phyloP scores from a whole-genome alignment of 1,140 invertebrate species.

The Pseudomyrmex dendroicus region DNA sequence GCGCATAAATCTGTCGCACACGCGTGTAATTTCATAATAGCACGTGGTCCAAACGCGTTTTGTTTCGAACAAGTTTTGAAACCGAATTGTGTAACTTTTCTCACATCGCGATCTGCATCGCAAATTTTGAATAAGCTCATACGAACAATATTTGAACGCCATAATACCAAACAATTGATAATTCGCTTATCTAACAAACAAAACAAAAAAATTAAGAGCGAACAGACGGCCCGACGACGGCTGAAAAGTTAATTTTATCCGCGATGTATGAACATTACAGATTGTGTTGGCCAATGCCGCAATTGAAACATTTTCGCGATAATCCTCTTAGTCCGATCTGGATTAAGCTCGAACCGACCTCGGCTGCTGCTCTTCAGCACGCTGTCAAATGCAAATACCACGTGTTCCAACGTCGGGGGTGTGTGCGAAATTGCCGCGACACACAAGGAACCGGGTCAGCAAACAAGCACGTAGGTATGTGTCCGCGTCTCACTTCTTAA shows the following conservation, averaged over 20 bases:
- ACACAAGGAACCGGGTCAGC: conserved; percentile 47
- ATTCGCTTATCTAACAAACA: too few species aligned
- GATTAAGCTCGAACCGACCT: conserved; percentile 77
- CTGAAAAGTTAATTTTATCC: conserved; percentile 20
- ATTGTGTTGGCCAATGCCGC: conserved; percentile 56
- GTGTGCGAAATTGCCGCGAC: conserved; percentile 46
- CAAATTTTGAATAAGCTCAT: too few species aligned
- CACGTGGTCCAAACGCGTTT: neutral
- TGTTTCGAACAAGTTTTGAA: neutral
- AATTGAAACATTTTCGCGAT: conserved; percentile 80
- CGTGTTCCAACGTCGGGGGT: conserved; percentile 63
- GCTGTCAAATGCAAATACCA: conserved; percentile 74
- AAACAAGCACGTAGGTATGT: conserved; percentile 43
- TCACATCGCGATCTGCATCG: too few species aligned
- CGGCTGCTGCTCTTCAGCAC: conserved; percentile 64
- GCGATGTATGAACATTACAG: conserved; percentile 29
- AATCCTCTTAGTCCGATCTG: conserved; percentile 79
- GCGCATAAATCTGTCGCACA: neutral
- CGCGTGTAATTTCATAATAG: neutral
- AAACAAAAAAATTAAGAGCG: too few species aligned
- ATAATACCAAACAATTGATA: too few species aligned
- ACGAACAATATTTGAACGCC: too few species aligned
- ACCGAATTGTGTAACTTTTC: too few species aligned
- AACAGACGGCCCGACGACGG: neutral
- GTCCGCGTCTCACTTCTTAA: conserved; percentile 16